Percentiles rank a stretch among this genome's conserved stretches.
phyloP scores from a whole-genome alignment of 2,797 vertebrate species.

The Tiaroga cobitis region DNA sequence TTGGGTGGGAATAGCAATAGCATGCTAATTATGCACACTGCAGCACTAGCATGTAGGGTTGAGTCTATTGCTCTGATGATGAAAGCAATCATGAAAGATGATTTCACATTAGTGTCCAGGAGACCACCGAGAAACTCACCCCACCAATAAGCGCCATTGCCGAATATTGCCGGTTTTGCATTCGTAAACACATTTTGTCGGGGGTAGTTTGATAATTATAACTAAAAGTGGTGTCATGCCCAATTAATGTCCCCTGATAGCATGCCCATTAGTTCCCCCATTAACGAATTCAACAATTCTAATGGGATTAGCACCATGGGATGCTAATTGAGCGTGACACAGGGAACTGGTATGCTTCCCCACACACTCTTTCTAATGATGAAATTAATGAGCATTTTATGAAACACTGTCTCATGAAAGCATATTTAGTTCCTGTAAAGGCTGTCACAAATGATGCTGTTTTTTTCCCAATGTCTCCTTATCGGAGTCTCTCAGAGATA shows the following conservation, averaged over 20 bases:
- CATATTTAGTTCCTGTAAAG: constrained; percentile 86
- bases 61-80: constrained; percentile 79
- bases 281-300: constrained; percentile 99
- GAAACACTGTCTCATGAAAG: constrained; percentile 91
- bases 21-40: constrained; percentile 80
- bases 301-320: constrained; percentile 98
- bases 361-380: constrained; percentile 89
- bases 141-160: constrained; percentile 41
- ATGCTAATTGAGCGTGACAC: constrained; percentile 99
- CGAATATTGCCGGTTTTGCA: constrained; percentile 64
- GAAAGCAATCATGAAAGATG: constrained; percentile 80
- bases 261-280: constrained; percentile 99
- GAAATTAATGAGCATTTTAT: constrained; percentile 95
- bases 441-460: constrained; percentile 84
- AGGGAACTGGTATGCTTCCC: constrained; percentile 96
- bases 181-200: constrained; percentile 97
- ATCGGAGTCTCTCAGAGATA: constrained; percentile 34
- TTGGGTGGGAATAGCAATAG: constrained; percentile 77
- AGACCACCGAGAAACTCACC: constrained; percentile 67
- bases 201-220: constrained; percentile 98
- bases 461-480: constrained; percentile 42
- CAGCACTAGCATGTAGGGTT: constrained; percentile 63
- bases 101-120: constrained; percentile 72
- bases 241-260: constrained; percentile 99
- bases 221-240: constrained; percentile 99